Evolutionary conservation across 2,797 vertebrate species (phyloP).

Genomic region (Acanthornis magna): DNA sequence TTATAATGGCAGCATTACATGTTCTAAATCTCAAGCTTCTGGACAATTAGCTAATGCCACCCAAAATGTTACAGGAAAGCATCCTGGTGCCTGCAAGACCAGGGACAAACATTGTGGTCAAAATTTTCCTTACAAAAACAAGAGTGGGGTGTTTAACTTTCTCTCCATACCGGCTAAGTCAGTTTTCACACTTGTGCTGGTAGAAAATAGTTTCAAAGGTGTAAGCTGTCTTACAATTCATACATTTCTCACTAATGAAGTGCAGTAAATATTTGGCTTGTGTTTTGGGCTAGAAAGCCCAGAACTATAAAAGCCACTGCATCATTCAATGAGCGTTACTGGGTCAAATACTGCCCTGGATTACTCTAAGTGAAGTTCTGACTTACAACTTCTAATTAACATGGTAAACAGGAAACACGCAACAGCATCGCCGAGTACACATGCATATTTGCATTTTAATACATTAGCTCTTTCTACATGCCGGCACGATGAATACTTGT

Average conservation of each 20-base stretch:
- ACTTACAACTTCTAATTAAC: conserved; percentile 60
- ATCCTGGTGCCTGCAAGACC: background rate
- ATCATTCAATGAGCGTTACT: background rate
- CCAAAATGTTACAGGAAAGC: background rate
- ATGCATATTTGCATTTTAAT: conserved; percentile 47
- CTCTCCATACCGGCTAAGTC: background rate
- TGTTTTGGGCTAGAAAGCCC: background rate
- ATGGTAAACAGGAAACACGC: conserved; percentile 67
- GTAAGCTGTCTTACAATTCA: background rate
- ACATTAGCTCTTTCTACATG: conserved; percentile 4
- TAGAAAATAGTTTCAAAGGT: background rate
- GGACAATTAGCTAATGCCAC: background rate
- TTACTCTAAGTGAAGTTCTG: conserved; percentile 1
- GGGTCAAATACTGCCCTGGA: conserved; percentile 25
- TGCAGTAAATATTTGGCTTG: background rate
- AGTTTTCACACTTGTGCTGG: background rate
- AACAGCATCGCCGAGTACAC: background rate
- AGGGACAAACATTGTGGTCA: background rate
- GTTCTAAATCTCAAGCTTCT: background rate
- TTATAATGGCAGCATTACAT: background rate
- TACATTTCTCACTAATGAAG: background rate
- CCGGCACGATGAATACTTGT: conserved; percentile 32
- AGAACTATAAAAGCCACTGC: background rate
- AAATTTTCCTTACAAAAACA: background rate
- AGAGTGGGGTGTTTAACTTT: background rate